Evolutionary conservation across 2,888 invertebrate species (phyloP).

Genomic region (Tyria jacobaeae): DNA sequence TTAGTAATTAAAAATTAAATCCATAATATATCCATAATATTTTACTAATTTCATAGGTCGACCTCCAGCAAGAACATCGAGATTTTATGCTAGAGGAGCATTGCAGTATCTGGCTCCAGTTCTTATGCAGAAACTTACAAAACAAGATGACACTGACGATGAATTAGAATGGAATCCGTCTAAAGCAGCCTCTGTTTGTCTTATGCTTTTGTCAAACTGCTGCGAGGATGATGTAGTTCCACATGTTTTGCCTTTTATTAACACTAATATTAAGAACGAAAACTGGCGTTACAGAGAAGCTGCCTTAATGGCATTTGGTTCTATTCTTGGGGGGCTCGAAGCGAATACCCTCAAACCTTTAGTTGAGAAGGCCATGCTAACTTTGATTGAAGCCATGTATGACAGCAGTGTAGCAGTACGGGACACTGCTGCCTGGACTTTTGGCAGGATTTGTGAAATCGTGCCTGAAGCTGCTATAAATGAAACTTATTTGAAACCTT

Average conservation of each 20-base stretch:
- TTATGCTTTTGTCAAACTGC: slow-evolving; percentile 98
- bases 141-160: slow-evolving; percentile 98
- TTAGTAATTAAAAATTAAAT: no score
- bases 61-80: slow-evolving; percentile 96
- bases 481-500: slow-evolving; percentile 92
- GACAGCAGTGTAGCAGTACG: slow-evolving; percentile 97
- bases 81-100: slow-evolving; percentile 99
- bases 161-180: slow-evolving; percentile 99
- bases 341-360: slow-evolving; percentile 94
- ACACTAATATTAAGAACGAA: slow-evolving; percentile 95
- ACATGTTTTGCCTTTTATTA: slow-evolving; percentile 98
- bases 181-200: slow-evolving; percentile 99
- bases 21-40: no score
- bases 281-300: slow-evolving; percentile 98
- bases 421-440: slow-evolving; percentile 99
- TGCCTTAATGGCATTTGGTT: slow-evolving; percentile 99
- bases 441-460: slow-evolving; percentile 98
- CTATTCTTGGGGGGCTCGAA: slow-evolving; percentile 96
- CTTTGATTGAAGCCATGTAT: slow-evolving; percentile 97
- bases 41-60: slow-evolving; percentile 86
- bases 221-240: slow-evolving; percentile 99
- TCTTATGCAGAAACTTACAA: slow-evolving; percentile 96
- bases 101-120: slow-evolving; percentile 97
- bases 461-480: slow-evolving; percentile 98
- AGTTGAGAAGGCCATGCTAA: slow-evolving; percentile 98